Percentiles rank a stretch among this genome's conserved stretches.
Evolutionary conservation across 53 echinoderm and acorn worm genomes (phyloP).

Genomic region (Pentamera pediparva): DNA sequence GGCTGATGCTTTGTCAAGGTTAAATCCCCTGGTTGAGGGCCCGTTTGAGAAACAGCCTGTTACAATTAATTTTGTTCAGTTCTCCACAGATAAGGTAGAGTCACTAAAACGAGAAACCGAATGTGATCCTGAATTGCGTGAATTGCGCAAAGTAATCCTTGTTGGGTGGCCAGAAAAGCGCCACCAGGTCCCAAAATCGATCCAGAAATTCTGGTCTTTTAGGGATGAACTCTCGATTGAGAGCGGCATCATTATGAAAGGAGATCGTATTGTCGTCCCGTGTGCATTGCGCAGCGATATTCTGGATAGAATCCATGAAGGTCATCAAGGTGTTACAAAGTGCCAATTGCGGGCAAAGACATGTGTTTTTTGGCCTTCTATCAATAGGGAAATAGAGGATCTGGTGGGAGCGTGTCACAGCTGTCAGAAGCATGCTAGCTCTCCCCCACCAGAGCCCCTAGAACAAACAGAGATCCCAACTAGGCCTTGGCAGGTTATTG

Average conservation of each 20-base stretch:
- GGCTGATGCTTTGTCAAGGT: constrained; percentile 67
- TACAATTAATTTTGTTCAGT: neutral
- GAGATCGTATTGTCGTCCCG: constrained; percentile 22
- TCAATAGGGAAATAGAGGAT: constrained; percentile 19
- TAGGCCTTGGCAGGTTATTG: constrained; percentile 54
- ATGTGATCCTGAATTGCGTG: constrained; percentile 29
- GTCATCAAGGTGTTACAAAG: constrained; percentile 20
- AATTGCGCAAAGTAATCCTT: constrained; percentile 1
- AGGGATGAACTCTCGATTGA: constrained; percentile 9
- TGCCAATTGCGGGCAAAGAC: constrained; percentile 22
- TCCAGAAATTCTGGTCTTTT: constrained; percentile 6
- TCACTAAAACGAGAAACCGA: constrained; percentile 35
- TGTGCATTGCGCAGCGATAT: neutral
- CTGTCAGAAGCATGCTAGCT: constrained; percentile 15
- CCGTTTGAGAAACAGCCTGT: neutral
- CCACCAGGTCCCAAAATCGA: constrained; percentile 1
- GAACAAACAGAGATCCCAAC: neutral
- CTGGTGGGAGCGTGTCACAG: neutral
- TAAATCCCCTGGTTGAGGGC: constrained; percentile 36
- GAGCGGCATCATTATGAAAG: constrained; percentile 15
- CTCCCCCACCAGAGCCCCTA: neutral
- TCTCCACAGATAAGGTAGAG: neutral
- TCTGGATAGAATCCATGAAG: constrained; percentile 14
- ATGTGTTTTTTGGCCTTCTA: constrained; percentile 8
- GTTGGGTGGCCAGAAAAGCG: constrained; percentile 39